Base-by-base conservation (phyloP, 2,113 vertebrate species). In the Ailurus styani region DNA sequence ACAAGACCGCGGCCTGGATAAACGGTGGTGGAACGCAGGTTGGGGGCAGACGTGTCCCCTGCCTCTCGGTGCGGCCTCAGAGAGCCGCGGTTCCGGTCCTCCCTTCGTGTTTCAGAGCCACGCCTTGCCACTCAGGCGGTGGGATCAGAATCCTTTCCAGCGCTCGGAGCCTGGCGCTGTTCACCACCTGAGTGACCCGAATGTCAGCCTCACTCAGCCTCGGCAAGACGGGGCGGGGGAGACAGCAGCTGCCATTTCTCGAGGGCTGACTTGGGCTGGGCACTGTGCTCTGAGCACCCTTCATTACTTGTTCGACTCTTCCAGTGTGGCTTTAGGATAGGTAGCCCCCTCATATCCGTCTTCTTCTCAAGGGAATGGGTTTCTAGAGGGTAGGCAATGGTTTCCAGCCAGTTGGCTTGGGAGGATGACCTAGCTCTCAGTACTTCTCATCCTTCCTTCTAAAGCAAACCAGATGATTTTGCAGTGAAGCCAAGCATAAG, bases 31-130 rank as follows among this genome's bases (percentile, higher is more conserved):
- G n/a, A 40, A 17, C 34, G 47, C 1, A 3, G 2, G 6, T 10
- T 5, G 2, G 0, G 6, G 45, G 5, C 15, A 1, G 21, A 20
- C 72, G 34, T 13, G 34, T 86, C 42, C 0, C 0, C 8, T 1
- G 20, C 0, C 0, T 21, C 34, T 42, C 5, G 14, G 45, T 4
- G n/a, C 1, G 0, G 6, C 6, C 1, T 82, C 52, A 18, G 37
- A 54, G 79, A 75, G 29, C 29, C 15, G 10, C 31, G 20, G 0
- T 47, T 57, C 18, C 29, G 55, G 4, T 50, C 54, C 2, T 31
- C 20, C 7, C 0, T 23, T 68, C 47, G 21, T 50, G 45, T 85
- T 34, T n/a, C 25, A 52, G 25, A 14, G 12, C 17, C 29, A 20
- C 34, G 40, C 18, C 17, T 23, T 12, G 34, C 47, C 3, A 0